phyloP scores from a whole-genome alignment of 1,140 invertebrate species.

The Brachionus koreanus region DNA sequence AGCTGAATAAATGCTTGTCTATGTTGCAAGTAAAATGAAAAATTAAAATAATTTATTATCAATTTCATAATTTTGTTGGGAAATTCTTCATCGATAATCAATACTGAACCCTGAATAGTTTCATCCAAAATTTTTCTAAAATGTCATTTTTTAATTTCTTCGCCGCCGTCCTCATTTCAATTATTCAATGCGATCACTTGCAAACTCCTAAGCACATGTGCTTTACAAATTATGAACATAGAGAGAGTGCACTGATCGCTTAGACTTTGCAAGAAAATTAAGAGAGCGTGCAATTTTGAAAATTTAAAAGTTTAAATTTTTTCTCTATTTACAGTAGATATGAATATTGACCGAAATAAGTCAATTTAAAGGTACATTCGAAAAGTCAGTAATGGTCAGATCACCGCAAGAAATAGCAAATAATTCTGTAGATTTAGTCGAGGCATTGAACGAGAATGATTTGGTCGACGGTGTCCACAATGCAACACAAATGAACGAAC shows the following conservation, averaged over 20 bases:
- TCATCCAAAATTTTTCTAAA: background rate
- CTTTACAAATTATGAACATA: background rate
- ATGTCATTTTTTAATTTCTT: background rate
- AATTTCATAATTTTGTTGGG: background rate
- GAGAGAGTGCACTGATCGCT: background rate
- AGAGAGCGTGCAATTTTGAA: slow-evolving; percentile 21
- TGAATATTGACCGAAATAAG: background rate
- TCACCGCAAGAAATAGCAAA: slow-evolving; percentile 18
- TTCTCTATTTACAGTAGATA: background rate
- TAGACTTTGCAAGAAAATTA: background rate
- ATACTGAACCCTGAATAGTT: background rate
- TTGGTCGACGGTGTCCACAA: background rate
- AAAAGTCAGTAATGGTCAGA: slow-evolving; percentile 16
- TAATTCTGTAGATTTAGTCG: background rate
- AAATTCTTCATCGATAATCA: background rate
- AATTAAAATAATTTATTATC: slow-evolving; percentile 1
- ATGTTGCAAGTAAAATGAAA: background rate
- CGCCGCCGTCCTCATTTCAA: background rate
- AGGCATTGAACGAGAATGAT: background rate
- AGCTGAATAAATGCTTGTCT: background rate
- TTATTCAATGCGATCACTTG: background rate
- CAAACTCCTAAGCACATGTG: background rate
- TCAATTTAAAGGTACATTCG: background rate
- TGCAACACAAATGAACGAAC: background rate
- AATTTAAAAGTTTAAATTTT: background rate